Base-by-base conservation (phyloP, 92 coral and sea anemone species). In the Phenganax stokvisi region DNA sequence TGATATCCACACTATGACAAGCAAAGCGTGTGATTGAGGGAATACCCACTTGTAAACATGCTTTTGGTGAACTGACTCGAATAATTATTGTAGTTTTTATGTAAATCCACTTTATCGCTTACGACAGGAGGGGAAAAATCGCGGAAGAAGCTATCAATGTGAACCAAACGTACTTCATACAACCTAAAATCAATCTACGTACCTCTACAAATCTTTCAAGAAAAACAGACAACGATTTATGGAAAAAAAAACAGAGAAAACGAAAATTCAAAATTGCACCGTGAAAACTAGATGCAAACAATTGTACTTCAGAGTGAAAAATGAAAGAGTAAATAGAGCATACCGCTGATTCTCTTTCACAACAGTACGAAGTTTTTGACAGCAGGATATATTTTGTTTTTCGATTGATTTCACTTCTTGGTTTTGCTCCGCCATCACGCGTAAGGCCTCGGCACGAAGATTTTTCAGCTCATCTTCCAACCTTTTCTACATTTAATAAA, bases 291-390 rank as follows among this genome's bases (percentile, higher is more conserved):
- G 47, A 20, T 20, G 25, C 25, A 20, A 20, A 20, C 25, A 20
- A 20, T 20, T 20, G 25, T 20, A 20, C 25, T 20, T 20, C 25
- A 20, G 25, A 20, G 47, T 37, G 47, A 37, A 37, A 37, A 72
- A 51, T 16, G 51, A 51, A 31, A n/a, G 76, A 44, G 10, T 44
- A 54, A 30, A 72, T 15, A 44, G 2, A 74, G 30, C 28, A 16
- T 71, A 93, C 96, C 90, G 87, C 80, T 89, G 93, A 81, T 93
- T 93, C 83, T 93, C 97, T 79, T 93, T 93, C 31, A 91, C 87
- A 55, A 93, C 91, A 29, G 93, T 91, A 2, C 97, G 91, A n/a
- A 93, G 86, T 76, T 92, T 89, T 85, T 93, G 96, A 12, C 97
- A 90, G 44, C 93, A 87, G 5, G 89, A 79, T 57, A 89, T 82